phyloP scores from a whole-genome alignment of 2,888 invertebrate species.

The Agonopterix subpropinquella region DNA sequence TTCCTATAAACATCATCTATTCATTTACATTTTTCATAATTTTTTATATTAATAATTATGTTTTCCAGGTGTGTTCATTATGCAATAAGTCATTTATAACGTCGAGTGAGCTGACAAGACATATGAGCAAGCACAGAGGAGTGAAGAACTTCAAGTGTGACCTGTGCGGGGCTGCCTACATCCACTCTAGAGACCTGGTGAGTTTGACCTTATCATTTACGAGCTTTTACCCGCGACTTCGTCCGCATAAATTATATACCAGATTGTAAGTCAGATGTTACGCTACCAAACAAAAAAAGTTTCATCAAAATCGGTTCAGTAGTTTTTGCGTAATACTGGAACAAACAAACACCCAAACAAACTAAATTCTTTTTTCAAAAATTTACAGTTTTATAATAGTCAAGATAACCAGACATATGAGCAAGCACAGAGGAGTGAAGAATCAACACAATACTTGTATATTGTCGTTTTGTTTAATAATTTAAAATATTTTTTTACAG shows the following conservation, averaged over 20 bases:
- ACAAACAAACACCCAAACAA: too few species aligned
- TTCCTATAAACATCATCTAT: not conserved
- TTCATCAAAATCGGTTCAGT: too few species aligned
- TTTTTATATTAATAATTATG: not conserved
- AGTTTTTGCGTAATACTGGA: too few species aligned
- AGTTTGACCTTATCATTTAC: slow-evolving; percentile 63
- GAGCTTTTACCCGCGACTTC: too few species aligned
- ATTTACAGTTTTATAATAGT: too few species aligned
- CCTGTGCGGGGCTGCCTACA: slow-evolving; percentile 71
- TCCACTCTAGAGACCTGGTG: slow-evolving; percentile 74
- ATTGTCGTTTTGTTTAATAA: not conserved
- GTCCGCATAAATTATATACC: too few species aligned
- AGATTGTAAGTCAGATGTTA: too few species aligned
- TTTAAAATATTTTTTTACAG: slow-evolving; percentile 35
- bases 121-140: slow-evolving; percentile 76
- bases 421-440: slow-evolving; percentile 28
- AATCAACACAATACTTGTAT: too few species aligned
- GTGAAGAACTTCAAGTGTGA: slow-evolving; percentile 77
- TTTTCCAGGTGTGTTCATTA: slow-evolving; percentile 60
- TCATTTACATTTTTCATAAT: not conserved
- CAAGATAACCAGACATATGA: slow-evolving; percentile 76
- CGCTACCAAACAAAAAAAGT: too few species aligned
- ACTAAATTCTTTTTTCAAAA: too few species aligned
- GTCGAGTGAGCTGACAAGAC: slow-evolving; percentile 76
- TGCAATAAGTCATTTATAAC: slow-evolving; percentile 78